Base-by-base conservation (phyloP, 64 coral and sea anemone genomes). In the Pachyseris speciosa region DNA sequence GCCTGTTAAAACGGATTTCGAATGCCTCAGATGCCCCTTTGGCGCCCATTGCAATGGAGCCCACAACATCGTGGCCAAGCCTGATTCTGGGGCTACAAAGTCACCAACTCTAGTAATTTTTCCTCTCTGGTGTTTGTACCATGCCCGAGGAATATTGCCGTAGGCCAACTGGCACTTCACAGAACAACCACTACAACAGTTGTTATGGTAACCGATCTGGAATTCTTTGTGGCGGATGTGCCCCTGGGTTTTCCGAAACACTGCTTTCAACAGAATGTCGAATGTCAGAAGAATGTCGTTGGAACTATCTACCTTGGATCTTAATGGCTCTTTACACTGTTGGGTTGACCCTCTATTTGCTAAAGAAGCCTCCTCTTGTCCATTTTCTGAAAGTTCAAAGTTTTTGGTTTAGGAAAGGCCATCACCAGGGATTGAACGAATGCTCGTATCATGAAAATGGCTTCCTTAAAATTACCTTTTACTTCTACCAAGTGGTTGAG, bases 401-500 rank as follows among this genome's bases (percentile, higher is more conserved):
- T n/a, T 24, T 87, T 13, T 93, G 91, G 91, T 93, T 93, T 28
- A 87, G 25, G 52, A 66, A 10, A 43, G 40, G 67, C 24, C n/a
- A 45, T 0, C 27, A 19, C 20, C 44, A 24, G 16, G 31, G 13
- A 16, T 4, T 60, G 12, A 19, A 43, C 26, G 25, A 19, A 69
- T 2, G 19, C 24, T 50, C 32, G 16, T 33, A 9, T 11, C 37
- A 60, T 22, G 70, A 74, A 13, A 45, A 87, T 70, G 92, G 85
- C 6, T 94, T 88, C 12, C 11, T 72, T 4, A 94, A 83, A 73
- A 72, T 94, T 55, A 60, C 80, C 3, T 94, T 94, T 53, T 94
- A 88, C 34, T 94, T 94, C 66, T 94, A 94, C 32, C 92, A 94
- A 83, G 77, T 94, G 22, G 85, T 73, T 19, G 74, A 80, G 22